Percentiles rank a stretch among this genome's conserved stretches.
These are phyloP conservation scores for Pyrrhia umbra DNA, from an alignment of 2,888 invertebrate genomes.

Conservation along the genomic window DNA sequence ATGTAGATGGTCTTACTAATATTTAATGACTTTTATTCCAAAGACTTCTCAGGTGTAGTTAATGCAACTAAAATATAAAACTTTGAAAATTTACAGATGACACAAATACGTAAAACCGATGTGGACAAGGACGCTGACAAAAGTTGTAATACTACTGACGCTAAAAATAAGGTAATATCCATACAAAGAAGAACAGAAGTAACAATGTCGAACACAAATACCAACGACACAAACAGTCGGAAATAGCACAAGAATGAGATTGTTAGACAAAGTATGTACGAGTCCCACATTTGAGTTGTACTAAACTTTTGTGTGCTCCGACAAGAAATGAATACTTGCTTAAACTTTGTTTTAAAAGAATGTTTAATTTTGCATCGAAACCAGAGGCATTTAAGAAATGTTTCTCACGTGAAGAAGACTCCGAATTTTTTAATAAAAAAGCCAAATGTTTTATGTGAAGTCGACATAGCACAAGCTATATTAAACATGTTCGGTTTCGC, in stretches of 20 bases:
- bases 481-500: not conserved
- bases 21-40: too few relatives aligned
- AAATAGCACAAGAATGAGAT: not conserved
- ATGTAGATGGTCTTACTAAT: too few relatives aligned
- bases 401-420: not conserved
- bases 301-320: not conserved
- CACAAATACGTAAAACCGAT: not conserved
- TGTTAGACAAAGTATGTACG: constrained; percentile 9
- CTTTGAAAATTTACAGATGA: not conserved
- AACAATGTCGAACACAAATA: not conserved
- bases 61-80: too few relatives aligned
- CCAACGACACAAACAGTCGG: not conserved
- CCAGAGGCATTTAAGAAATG: not conserved
- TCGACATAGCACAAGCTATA: not conserved
- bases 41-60: too few relatives aligned
- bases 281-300: constrained; percentile 4
- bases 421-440: not conserved
- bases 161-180: not conserved
- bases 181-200: not conserved
- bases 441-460: too few relatives aligned
- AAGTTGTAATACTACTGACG: not conserved
- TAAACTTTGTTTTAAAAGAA: constrained; percentile 15
- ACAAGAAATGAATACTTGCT: constrained; percentile 19
- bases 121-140: not conserved
- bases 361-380: not conserved